Percentiles rank a stretch among this genome's conserved stretches.
These are phyloP conservation scores for Drosophila pectinifera DNA, from an alignment of 1,140 invertebrate species.

Conservation along the genomic window DNA sequence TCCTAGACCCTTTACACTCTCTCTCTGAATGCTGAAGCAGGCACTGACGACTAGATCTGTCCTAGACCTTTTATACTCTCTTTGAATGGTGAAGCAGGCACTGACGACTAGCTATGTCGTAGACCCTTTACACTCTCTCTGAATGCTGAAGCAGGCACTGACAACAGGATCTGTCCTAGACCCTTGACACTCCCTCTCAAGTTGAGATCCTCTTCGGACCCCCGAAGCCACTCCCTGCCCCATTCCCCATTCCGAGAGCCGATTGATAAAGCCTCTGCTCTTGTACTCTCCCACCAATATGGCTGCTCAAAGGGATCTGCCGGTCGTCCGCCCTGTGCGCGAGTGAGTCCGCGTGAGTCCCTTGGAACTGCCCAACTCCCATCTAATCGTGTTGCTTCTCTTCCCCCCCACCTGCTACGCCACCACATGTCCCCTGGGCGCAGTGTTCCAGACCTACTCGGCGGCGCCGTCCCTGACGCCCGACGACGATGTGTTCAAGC, in stretches of 20 bases:
- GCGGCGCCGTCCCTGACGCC: constrained; percentile 93
- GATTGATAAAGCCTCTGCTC: constrained; percentile 68
- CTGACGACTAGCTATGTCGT: not conserved
- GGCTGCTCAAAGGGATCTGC: constrained; percentile 90
- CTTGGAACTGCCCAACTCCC: constrained; percentile 23
- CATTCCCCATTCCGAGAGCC: constrained; percentile 38
- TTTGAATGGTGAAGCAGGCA: too few relatives aligned
- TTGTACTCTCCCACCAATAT: constrained; percentile 78
- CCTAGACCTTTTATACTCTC: too few relatives aligned
- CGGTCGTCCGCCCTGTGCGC: constrained; percentile 92
- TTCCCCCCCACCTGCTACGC: constrained; percentile 20
- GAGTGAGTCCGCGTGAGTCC: constrained; percentile 87
- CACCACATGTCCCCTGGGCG: constrained; percentile 87
- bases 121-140: too few relatives aligned
- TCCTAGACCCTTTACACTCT: too few relatives aligned
- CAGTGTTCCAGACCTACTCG: constrained; percentile 92
- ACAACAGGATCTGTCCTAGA: too few relatives aligned
- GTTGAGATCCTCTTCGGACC: too few relatives aligned
- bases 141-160: not conserved
- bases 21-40: too few relatives aligned
- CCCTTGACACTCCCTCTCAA: too few relatives aligned
- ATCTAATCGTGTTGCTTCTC: constrained; percentile 47
- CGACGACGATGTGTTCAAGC: constrained; percentile 97
- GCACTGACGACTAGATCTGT: not conserved
- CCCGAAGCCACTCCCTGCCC: too few relatives aligned